Conservation (phyloP, 2,888 invertebrate species). For the Tiphia femorata region DNA sequence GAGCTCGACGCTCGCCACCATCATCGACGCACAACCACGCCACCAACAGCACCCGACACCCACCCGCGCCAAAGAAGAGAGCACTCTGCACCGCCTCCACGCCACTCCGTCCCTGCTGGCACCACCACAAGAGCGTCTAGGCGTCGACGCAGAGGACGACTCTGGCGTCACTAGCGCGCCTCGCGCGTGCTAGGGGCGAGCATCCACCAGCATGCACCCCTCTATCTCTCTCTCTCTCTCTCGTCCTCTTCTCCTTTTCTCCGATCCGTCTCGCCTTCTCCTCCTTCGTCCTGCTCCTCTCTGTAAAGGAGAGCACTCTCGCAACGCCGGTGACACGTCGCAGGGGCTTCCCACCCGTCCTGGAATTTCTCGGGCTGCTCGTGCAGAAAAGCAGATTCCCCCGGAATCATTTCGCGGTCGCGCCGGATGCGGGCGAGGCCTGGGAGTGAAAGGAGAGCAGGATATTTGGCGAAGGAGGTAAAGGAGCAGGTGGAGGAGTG, state of each 20-base stretch:
- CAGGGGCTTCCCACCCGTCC: not conserved
- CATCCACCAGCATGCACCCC: too few species aligned
- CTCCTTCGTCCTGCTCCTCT: not conserved
- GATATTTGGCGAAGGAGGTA: not conserved
- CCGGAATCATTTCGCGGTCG: not conserved
- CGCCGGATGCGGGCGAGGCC: not conserved
- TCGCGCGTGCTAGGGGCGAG: too few species aligned
- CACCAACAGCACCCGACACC: not conserved
- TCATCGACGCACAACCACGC: not conserved
- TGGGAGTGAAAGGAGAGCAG: not conserved
- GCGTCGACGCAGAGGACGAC: too few species aligned
- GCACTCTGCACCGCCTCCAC: not conserved
- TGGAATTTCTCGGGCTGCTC: not conserved
- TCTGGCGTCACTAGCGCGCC: too few species aligned
- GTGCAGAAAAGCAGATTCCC: constrained; percentile 1
- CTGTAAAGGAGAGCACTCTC: not conserved
- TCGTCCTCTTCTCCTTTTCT: too few species aligned
- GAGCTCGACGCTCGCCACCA: not conserved
- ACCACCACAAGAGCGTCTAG: not conserved
- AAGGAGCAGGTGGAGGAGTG: too few species aligned
- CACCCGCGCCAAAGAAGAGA: not conserved
- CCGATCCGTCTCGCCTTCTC: not conserved
- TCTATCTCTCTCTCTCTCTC: too few species aligned
- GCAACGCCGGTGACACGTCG: not conserved
- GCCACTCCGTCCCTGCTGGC: not conserved